Evolutionary conservation across 2,113 vertebrate species (phyloP).

Genomic region (Gymnarchus niloticus): DNA sequence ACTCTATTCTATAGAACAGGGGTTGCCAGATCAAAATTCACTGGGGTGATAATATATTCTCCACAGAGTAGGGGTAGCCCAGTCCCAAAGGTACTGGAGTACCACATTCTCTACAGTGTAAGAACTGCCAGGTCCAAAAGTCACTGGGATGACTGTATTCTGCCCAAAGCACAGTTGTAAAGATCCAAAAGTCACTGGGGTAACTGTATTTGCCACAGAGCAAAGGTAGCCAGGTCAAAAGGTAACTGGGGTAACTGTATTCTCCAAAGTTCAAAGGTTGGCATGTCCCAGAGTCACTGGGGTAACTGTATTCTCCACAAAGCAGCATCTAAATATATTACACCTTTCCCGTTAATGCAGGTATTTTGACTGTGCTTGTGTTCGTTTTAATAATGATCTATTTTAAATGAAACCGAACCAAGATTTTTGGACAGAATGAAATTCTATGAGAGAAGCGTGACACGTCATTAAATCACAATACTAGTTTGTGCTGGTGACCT

Average conservation of each 20-base stretch:
- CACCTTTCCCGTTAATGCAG: not conserved
- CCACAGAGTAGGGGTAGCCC: not conserved
- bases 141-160: slow-evolving; percentile 10
- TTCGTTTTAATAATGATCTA: not conserved
- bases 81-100: not conserved
- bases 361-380: not conserved
- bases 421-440: not conserved
- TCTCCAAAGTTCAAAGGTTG: not conserved
- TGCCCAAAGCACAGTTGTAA: not conserved
- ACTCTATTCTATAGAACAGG: no score
- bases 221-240: not conserved
- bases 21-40: not conserved
- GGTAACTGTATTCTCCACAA: not conserved
- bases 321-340: not conserved
- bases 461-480: not conserved
- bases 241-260: not conserved
- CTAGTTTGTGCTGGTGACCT: not conserved
- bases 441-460: not conserved
- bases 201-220: not conserved
- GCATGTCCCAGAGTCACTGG: not conserved
- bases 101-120: no score
- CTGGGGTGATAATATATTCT: not conserved
- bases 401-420: not conserved
- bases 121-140: not conserved
- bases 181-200: not conserved